Base-by-base conservation (phyloP, 2,888 invertebrate species). In the Erannis defoliaria region DNA sequence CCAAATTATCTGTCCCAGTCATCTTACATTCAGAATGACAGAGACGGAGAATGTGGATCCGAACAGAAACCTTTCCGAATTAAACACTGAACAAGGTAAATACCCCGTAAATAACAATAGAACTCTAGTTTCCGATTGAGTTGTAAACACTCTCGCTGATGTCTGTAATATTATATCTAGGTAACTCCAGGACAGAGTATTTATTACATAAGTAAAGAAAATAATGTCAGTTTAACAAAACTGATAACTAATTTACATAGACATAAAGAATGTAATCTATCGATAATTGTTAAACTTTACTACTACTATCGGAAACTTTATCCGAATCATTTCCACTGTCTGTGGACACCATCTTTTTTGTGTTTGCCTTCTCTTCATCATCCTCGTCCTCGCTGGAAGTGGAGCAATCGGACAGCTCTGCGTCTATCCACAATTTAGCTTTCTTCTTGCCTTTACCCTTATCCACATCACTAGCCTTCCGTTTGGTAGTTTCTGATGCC, bases 371-470 rank as follows among this genome's bases (percentile, higher is more conserved):
- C 19, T 57, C 62, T 16, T 71, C 76, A 16, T 81, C 83, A 0
- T 82, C 85, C 12, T 90, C 92, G 68, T 90, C 89, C 0, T 89
- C 92, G 72, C 89, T 90, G n/a, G 89, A 71, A 0, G 92, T 90
- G 0, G 92, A 92, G 62, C 93, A 89, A 55, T 93, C 94, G 0
- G 94, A 93, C 19, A 93, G 65, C 14, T 93, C 94, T 0, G 91
- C 91, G 70, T 93, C 94, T 55, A 94, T 90, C 94, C 94, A 94
- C 49, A 93, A 73, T 56, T 92, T 93, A 1, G 71, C 50, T 49
- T 90, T 89, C 71, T 89, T 90, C 64, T 90, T 90, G 1, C 78
- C 80, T 61, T 86, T 88, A 0, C 63, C 49, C 45, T 81, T 81
- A 0, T 82, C 84, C 29, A 84, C 80, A 0, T 82, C 85, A 0